Evolutionary conservation across 2,797 vertebrate species (phyloP), one percentile per base, ranked within the genome.

Genomic region (Pangasius sanitwongsei): DNA sequence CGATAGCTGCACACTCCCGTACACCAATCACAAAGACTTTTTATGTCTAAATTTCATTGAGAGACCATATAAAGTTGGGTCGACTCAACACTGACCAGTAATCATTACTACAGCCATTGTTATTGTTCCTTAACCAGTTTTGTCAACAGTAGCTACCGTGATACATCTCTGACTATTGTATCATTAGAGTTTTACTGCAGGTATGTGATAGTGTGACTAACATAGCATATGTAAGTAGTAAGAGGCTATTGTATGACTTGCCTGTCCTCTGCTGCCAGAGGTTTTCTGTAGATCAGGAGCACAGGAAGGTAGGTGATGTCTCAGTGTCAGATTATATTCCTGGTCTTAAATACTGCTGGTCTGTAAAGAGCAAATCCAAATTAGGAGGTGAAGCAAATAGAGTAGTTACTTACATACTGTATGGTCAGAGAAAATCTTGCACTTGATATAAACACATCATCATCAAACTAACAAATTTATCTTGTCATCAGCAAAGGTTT

Each of bases 301-400:
- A 25, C 23, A 75, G 25, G 11, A 50, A n/a, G 74, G 74, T 13
- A 13, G 41, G 20, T 23, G 18, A 74, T 28, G 41, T 75, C 31
- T 70, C 31, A 67, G 65, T n/a, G 18, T 53, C 6, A 55, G 50
- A 34, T 80, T 34, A 55, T 31, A 31, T 69, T 69, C 31, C 31
- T 18, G 20, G 16, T 8, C 16, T 20, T 70, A 70, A 70, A 70
- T 50, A 25, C 41, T 75, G 72, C 25, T 75, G 41, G 23, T 75
- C 25, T 75, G 72, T 23, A 77, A 77, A 77, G 70, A 41, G 18
- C n/a, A 80, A 31, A 50, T 77, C 12, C 74, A 78, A 78, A 57
- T 57, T 34, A 53, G 9, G n/a, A 23, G 77, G 53, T 23, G 9
- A 59, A 81, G 23, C 53, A 81, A 57, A 37, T 34, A 18, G 2